Evolutionary conservation across 1,140 invertebrate genomes (phyloP), one percentile per base, ranked within the genome.

Genomic region (Agraylea sexmaculata): DNA sequence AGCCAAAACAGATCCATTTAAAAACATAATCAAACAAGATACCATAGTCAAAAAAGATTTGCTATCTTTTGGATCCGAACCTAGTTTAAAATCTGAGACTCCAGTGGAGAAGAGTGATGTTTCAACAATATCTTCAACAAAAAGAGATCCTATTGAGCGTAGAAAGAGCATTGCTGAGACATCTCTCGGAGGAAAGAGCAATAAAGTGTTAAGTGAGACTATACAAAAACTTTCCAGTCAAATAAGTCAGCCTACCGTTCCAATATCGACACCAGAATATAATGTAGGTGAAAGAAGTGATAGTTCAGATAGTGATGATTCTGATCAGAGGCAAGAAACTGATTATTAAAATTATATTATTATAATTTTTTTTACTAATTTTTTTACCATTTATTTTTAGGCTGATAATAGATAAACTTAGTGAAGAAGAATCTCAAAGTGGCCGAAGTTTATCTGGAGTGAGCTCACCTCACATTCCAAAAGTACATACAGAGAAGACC

Each of bases 231-330:
- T 74, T 17, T 66, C 64, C 15, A 66, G 61, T 46, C 65, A 68
- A 43, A 68, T 68, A 20, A 66, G 65, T 38, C 62, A 65, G 40
- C 58, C 60, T 0, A 58, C 56, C 1, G 53, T 55, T 1, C 55
- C 58, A 4, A 55, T 48, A 2, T 56, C 61, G 2, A 34, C 62
- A 37, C 57, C 59, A 1, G 51, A 58, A 1, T 64, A 62, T 47
- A 55, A 54, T 12, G 20, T 56, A 6, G 62, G 57, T 45, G 59
- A 68, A 41, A 53, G 64, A 58, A 54, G 63, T 58, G 47, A 69
- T 52, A 51, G 67, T 21, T 66, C 64, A 2, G 80, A 84, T 46
- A 81, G 77, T 42, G 81, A 78, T 39, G 81, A 83, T 54, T 81
- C 78, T 1, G 80, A 82, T 51, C 68, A 74, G 45, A 68, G 77